These are phyloP conservation scores for Pelodytes ibericus DNA, from an alignment of 2,797 vertebrate genomes.

Conservation along the genomic window DNA sequence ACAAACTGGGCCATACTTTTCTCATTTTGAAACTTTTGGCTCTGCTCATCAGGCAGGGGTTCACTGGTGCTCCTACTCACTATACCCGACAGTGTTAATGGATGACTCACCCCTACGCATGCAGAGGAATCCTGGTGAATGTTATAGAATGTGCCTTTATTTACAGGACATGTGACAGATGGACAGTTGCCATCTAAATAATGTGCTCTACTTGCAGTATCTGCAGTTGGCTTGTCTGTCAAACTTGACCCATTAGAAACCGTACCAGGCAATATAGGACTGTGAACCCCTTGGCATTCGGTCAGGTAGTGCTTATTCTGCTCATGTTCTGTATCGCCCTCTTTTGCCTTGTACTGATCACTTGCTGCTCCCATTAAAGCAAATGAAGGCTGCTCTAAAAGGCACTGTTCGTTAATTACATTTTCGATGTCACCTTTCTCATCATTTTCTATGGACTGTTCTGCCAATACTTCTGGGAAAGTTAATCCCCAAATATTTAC, in stretches of 20 bases:
- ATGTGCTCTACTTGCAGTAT: background rate
- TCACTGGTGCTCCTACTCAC: background rate
- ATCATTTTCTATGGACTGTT: background rate
- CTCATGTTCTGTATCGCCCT: background rate
- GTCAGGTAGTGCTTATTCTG: background rate
- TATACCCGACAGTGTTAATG: background rate
- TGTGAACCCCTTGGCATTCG: background rate
- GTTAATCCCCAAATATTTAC: constrained; percentile 14
- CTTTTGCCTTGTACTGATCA: background rate
- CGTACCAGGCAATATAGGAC: background rate
- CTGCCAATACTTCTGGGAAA: background rate
- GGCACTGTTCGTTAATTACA: background rate
- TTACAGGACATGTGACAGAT: background rate
- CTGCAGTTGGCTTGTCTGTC: background rate
- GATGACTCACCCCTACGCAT: constrained; percentile 11
- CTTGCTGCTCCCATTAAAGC: background rate
- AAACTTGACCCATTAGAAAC: background rate
- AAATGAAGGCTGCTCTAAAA: background rate
- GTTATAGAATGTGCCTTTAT: constrained; percentile 36
- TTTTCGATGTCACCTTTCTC: background rate
- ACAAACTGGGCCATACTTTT: background rate
- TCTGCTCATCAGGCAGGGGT: background rate
- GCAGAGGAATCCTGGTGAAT: constrained; percentile 9
- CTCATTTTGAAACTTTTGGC: background rate
- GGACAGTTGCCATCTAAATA: background rate